Conservation (phyloP, 1,140 invertebrate species). For the Coenobita brevimanus region DNA sequence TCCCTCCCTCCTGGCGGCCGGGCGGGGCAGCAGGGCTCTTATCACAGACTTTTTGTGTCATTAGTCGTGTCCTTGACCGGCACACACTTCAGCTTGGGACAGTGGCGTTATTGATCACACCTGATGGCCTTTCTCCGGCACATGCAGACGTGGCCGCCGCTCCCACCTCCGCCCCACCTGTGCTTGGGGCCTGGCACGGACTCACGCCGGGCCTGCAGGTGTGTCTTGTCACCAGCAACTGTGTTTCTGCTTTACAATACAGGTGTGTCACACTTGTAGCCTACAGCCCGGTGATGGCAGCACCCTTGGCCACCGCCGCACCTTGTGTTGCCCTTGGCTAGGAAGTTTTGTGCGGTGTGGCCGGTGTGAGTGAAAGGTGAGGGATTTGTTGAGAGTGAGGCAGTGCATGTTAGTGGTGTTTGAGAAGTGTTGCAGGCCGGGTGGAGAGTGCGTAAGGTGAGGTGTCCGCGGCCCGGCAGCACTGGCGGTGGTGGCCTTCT, state of each 20-base stretch:
- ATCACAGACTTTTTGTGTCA: neutral
- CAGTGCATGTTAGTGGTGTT: conserved; percentile 29
- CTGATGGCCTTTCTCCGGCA: neutral
- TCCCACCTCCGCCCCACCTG: neutral
- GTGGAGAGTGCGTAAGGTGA: conserved; percentile 15
- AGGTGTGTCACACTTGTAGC: conserved; percentile 48
- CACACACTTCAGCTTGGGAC: no score
- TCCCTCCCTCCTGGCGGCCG: neutral
- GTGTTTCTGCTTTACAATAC: conserved; percentile 21
- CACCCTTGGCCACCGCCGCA: no score
- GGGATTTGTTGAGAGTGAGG: conserved; percentile 1
- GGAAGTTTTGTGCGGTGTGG: neutral
- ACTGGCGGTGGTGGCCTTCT: conserved; percentile 45
- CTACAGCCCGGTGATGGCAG: no score
- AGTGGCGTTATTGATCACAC: neutral
- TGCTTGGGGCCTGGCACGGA: neutral
- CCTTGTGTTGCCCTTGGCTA: neutral
- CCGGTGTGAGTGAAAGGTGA: neutral
- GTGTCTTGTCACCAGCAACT: neutral
- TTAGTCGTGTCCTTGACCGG: neutral
- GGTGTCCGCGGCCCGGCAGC: conserved; percentile 32
- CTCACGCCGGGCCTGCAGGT: conserved; percentile 10
- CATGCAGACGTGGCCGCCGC: neutral
- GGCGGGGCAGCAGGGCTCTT: no score
- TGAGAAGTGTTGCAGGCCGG: neutral